Percentiles rank a stretch among this genome's conserved stretches.
Conservation (phyloP, 2,113 vertebrate species). For the Fregetta grallaria region DNA sequence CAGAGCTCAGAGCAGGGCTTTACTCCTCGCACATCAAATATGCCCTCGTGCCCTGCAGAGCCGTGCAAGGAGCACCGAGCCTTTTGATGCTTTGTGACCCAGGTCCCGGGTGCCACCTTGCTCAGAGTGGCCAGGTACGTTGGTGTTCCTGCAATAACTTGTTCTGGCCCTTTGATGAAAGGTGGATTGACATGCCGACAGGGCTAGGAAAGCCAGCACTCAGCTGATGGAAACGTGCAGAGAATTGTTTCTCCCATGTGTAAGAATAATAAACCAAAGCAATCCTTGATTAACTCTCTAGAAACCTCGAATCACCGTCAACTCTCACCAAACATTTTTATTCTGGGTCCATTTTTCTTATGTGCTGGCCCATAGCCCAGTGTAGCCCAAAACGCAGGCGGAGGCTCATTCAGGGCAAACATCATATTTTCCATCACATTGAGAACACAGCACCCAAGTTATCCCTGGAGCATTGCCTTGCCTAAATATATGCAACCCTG, state of each 20-base stretch:
- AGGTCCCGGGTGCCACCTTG: not conserved
- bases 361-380: not conserved
- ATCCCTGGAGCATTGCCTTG: not conserved
- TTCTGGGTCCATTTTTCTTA: not conserved
- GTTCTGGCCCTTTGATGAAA: not conserved
- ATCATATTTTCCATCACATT: accelerated
- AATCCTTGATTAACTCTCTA: not conserved
- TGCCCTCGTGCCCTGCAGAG: accelerated
- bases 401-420: not conserved
- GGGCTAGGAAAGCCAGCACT: not conserved
- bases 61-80: not conserved
- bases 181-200: not conserved
- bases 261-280: not conserved
- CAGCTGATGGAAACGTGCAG: not conserved
- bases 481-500: not conserved
- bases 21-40: not conserved
- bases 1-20: not conserved
- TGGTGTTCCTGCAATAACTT: not conserved
- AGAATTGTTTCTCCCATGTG: not conserved
- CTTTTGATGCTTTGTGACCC: slow-evolving; percentile 1
- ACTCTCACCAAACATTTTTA: too few species aligned
- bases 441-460: not conserved
- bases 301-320: not conserved
- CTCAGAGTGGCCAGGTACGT: not conserved
- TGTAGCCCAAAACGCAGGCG: accelerated